Base-by-base conservation (phyloP, 2,797 vertebrate genomes). In the Clamator glandarius region DNA sequence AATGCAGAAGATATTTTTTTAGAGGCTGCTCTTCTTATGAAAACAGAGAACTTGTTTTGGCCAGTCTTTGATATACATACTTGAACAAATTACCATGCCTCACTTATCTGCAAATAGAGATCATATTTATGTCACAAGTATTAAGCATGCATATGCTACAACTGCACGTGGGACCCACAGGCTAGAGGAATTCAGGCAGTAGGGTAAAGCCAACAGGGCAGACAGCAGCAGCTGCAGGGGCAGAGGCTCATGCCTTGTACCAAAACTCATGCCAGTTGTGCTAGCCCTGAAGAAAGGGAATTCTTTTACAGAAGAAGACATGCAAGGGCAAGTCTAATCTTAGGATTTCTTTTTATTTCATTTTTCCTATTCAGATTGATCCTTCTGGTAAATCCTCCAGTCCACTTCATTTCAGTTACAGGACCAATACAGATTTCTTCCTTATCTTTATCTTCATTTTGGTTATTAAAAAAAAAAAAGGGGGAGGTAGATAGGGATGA, bases 181-280 rank as follows among this genome's bases (percentile, higher is more conserved):
- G 74, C 73, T 61, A 52, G 29, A 93, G 77, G 80, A 88, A 90
- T 86, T 81, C 70, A 62, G n/a, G 73, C 83, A 61, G 31, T 11
- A 33, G 28, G 41, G 62, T 74, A 70, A 77, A 66, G 64, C 52
- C 36, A 33, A 51, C 62, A 52, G 66, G 80, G 89, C n/a, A 84
- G 88, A 77, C 70, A 84, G 87, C 61, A 87, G 79, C 93, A 91
- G 91, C 90, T 92, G 87, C 82, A 89, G 20, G 20, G 46, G 75
- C 55, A 78, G 50, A 80, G 73, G 31, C 64, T 73, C 59, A 36
- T 19, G 75, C 50, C 85, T 84, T 1, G 0, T n/a, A 70, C 57
- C 44, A 68, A 68, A 86, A 68, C 29, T 90, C 73, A 39, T 12
- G 33, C 26, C 86, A 92, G 10, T 73, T 57, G 52, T 8, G 20